Conservation (phyloP, 2,888 invertebrate species). For the Himalopsyche tibetana region DNA sequence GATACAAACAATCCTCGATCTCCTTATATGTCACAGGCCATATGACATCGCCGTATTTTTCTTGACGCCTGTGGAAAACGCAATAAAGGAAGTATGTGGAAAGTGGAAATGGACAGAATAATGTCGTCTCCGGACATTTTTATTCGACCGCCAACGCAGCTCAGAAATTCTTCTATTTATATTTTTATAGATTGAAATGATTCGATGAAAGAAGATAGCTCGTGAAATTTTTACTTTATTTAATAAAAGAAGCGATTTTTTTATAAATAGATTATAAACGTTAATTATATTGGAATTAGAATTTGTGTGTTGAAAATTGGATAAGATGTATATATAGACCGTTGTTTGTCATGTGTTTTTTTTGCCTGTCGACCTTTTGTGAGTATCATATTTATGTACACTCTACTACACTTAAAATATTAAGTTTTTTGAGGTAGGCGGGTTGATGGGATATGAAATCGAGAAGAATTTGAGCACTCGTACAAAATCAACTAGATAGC, state of each 20-base stretch:
- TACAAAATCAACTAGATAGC: no score
- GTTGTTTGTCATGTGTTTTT: no score
- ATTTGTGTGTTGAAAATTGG: no score
- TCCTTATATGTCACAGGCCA: background rate
- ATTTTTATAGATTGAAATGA: background rate
- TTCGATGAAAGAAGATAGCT: background rate
- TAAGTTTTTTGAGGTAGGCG: no score
- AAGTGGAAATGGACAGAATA: conserved; percentile 1
- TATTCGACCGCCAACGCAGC: background rate
- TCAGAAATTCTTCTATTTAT: background rate
- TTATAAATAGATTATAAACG: background rate
- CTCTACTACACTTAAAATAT: no score
- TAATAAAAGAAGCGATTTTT: background rate
- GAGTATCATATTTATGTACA: no score
- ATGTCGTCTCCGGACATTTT: background rate
- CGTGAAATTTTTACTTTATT: background rate
- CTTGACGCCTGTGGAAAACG: background rate
- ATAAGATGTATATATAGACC: no score
- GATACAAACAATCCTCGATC: no score
- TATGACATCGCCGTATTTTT: background rate
- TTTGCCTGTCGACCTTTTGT: no score
- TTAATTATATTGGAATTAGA: no score
- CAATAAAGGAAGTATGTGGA: conserved; percentile 17
- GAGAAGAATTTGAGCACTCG: no score
- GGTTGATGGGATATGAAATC: no score